Percentiles rank a stretch among this genome's conserved stretches.
Conservation (phyloP, 1,140 invertebrate species). For the Drosophila sturtevanti region DNA sequence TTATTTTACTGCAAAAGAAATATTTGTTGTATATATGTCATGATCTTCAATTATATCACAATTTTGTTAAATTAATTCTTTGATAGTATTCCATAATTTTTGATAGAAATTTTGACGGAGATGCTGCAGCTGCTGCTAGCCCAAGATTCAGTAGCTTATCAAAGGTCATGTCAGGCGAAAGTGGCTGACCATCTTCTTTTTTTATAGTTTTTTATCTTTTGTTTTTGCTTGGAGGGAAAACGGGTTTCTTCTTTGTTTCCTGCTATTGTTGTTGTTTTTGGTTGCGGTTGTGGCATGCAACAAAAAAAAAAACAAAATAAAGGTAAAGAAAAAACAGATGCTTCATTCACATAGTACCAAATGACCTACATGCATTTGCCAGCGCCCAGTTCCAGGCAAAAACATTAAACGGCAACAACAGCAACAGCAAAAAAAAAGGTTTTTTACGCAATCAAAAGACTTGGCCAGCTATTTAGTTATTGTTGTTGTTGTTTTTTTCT, state of each 20-base stretch:
- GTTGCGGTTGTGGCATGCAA: conserved; percentile 64
- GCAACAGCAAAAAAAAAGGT: neutral
- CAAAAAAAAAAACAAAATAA: conserved; percentile 33
- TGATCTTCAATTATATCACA: too few relatives aligned
- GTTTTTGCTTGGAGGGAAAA: conserved; percentile 36
- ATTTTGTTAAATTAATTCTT: neutral
- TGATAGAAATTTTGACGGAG: neutral
- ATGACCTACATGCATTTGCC: conserved; percentile 60
- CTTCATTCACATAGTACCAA: conserved; percentile 42
- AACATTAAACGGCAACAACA: neutral
- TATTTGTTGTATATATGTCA: too few relatives aligned
- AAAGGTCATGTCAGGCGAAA: conserved; percentile 75
- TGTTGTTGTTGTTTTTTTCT: neutral
- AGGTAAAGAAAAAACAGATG: conserved; percentile 25
- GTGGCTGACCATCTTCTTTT: conserved; percentile 49
- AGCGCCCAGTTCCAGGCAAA: conserved; percentile 30
- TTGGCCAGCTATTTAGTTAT: conserved; percentile 14
- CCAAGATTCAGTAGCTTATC: conserved; percentile 63
- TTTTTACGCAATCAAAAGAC: conserved; percentile 48
- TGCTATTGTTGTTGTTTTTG: conserved; percentile 40
- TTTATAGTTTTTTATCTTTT: conserved; percentile 24
- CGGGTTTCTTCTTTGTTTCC: conserved; percentile 45
- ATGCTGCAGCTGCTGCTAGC: conserved; percentile 11
- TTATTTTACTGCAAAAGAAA: too few relatives aligned
- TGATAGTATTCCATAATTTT: neutral